Evolutionary conservation across 2,888 invertebrate genomes (phyloP).

Genomic region (Resseliella maxima): DNA sequence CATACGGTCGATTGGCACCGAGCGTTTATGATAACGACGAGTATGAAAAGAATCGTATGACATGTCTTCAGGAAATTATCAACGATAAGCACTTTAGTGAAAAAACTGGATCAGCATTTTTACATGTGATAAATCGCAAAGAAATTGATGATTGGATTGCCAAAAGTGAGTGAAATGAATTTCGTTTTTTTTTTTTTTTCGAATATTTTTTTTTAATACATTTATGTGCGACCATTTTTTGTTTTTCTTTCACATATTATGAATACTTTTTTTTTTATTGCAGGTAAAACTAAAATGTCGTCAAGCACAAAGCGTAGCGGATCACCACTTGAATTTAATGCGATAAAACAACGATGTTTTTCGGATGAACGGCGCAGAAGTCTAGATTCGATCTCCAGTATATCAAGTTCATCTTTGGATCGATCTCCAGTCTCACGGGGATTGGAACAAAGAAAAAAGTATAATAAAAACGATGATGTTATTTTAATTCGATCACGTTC

Average conservation of each 20-base stretch:
- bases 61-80: constrained; percentile 74
- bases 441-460: background rate
- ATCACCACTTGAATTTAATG: constrained; percentile 70
- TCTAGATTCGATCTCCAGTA: constrained; percentile 62
- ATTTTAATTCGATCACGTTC: constrained; percentile 51
- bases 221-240: background rate
- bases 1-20: constrained; percentile 77
- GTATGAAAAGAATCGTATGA: constrained; percentile 75
- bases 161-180: background rate
- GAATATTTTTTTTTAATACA: background rate
- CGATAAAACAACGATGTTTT: constrained; percentile 60
- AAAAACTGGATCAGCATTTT: constrained; percentile 70
- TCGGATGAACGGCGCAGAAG: constrained; percentile 60
- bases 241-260: too few relatives aligned
- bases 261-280: background rate
- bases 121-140: constrained; percentile 68
- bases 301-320: constrained; percentile 63
- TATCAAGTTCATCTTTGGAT: constrained; percentile 63
- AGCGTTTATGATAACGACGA: constrained; percentile 75
- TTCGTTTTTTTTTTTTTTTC: background rate
- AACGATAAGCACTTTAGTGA: constrained; percentile 77
- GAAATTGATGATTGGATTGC: constrained; percentile 62
- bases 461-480: background rate
- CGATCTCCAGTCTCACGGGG: constrained; percentile 23
- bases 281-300: background rate